Conservation (phyloP, 2,888 invertebrate genomes). For the Fragum whitleyi region DNA sequence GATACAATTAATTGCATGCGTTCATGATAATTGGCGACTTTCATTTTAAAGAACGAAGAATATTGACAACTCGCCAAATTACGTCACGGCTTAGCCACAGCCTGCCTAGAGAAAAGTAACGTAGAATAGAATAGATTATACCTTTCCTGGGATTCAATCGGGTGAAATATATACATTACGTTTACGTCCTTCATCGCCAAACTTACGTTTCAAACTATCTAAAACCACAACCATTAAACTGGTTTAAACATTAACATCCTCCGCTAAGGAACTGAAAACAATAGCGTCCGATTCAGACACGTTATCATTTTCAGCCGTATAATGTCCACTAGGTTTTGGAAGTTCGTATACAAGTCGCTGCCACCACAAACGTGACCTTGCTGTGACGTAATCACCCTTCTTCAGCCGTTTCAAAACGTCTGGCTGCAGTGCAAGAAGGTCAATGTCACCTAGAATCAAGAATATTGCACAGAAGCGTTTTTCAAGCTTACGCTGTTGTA, state of each 20-base stretch:
- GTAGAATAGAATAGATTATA: background rate
- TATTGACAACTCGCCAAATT: no score
- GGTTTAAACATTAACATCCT: background rate
- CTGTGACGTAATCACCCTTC: slow-evolving; percentile 69
- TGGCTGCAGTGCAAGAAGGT: slow-evolving; percentile 61
- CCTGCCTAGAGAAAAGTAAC: background rate
- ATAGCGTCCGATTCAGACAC: slow-evolving; percentile 63
- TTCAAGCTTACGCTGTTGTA: slow-evolving; percentile 34
- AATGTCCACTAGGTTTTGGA: slow-evolving; percentile 52
- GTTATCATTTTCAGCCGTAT: slow-evolving; percentile 41
- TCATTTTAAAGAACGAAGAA: no score
- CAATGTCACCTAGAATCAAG: slow-evolving; percentile 65
- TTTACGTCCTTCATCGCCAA: background rate
- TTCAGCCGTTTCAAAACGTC: slow-evolving; percentile 62
- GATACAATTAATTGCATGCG: no score
- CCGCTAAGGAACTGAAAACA: slow-evolving; percentile 59
- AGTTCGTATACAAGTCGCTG: slow-evolving; percentile 67
- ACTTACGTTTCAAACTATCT: background rate
- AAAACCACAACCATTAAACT: no score
- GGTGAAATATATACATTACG: background rate
- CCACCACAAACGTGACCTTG: slow-evolving; percentile 68
- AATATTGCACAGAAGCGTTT: slow-evolving; percentile 58
- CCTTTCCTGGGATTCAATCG: background rate
- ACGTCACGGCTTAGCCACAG: no score
- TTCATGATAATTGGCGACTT: no score